Conservation (phyloP, 1,140 invertebrate species). For the Cyclargus thomasi region DNA sequence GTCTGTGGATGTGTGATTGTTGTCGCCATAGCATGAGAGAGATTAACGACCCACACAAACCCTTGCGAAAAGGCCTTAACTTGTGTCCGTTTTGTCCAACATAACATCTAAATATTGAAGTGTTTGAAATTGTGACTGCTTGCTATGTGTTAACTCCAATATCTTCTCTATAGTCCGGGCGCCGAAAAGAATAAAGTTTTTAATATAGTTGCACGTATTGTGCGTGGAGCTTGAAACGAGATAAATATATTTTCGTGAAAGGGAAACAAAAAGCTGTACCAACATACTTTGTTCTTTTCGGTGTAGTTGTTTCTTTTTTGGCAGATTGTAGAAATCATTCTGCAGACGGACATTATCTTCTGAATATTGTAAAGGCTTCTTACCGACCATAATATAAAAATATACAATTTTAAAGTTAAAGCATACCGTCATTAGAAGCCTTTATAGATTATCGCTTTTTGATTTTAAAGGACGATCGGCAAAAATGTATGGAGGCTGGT, state of each 20-base stretch:
- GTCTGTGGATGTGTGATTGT: constrained; percentile 44
- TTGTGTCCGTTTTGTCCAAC: background rate
- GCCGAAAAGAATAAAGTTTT: background rate
- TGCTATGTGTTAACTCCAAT: constrained; percentile 9
- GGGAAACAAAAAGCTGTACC: too few relatives aligned
- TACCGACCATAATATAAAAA: background rate
- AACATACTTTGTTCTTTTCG: too few relatives aligned
- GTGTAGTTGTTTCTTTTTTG: too few relatives aligned
- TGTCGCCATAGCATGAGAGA: constrained; percentile 39
- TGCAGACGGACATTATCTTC: too few relatives aligned
- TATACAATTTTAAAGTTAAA: background rate
- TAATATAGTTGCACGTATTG: background rate
- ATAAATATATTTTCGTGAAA: too few relatives aligned
- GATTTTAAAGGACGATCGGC: too few relatives aligned
- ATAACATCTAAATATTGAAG: constrained; percentile 2
- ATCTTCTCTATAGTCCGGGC: background rate
- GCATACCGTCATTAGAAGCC: too few relatives aligned
- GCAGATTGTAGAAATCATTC: too few relatives aligned
- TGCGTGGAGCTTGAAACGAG: too few relatives aligned
- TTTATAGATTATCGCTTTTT: too few relatives aligned
- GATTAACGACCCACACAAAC: constrained; percentile 28
- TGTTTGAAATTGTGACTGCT: constrained; percentile 8
- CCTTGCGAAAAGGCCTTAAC: constrained; percentile 25
- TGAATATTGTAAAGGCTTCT: background rate
- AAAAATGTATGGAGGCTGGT: too few relatives aligned